A percentile compares a stretch with the other conserved stretches of the same genome.
Evolutionary conservation across 2,113 vertebrate species (phyloP).

Genomic region (Propithecus coquereli): DNA sequence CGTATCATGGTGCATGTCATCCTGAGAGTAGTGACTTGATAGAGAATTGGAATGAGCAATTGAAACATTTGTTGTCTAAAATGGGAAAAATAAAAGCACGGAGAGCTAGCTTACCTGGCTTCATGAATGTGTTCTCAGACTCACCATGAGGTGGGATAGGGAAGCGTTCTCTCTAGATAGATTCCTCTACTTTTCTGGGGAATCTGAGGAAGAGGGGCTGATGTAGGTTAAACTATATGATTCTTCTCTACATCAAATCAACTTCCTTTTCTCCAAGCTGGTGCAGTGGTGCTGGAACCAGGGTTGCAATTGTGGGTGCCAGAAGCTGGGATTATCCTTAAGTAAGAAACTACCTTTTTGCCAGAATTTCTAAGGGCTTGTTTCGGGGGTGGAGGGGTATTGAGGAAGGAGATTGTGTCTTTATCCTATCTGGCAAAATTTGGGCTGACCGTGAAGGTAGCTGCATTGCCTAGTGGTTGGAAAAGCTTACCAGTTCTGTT

Average conservation of each 20-base stretch:
- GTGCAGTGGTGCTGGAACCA: not conserved
- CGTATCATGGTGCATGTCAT: not conserved
- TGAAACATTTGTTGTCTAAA: not conserved
- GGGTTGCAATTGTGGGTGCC: not conserved
- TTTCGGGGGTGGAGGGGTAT: not conserved
- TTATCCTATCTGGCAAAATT: not conserved
- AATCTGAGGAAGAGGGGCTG: not conserved
- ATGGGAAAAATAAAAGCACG: not conserved
- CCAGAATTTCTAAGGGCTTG: not conserved
- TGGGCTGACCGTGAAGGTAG: not conserved
- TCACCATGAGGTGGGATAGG: not conserved
- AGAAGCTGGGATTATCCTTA: not conserved
- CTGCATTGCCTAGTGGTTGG: not conserved
- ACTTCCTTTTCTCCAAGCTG: not conserved
- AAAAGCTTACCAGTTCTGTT: not conserved
- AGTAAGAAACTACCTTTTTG: not conserved
- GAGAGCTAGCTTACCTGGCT: not conserved
- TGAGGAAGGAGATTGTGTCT: not conserved
- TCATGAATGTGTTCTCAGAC: not conserved
- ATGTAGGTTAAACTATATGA: not conserved
- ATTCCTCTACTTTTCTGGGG: not conserved
- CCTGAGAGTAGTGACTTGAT: not conserved
- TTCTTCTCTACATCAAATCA: not conserved
- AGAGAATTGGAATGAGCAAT: not conserved
- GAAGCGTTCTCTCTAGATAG: not conserved